phyloP scores from a whole-genome alignment of 1,140 invertebrate species.

The Neotoxoptera formosana region DNA sequence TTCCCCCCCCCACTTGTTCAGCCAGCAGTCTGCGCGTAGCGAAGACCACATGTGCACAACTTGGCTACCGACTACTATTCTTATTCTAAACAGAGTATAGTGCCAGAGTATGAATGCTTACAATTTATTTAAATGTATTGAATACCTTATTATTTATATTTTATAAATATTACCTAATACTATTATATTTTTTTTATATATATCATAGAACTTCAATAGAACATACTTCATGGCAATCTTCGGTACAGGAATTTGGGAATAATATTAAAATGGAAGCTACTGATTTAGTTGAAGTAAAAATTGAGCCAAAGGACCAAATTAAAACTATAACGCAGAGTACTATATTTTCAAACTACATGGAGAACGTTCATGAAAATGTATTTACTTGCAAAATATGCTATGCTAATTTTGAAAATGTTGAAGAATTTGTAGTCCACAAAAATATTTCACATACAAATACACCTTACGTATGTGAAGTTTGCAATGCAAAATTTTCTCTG shows the following conservation, averaged over 20 bases:
- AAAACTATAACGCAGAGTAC: neutral
- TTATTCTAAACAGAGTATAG: too few species aligned
- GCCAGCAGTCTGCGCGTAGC: too few species aligned
- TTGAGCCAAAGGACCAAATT: neutral
- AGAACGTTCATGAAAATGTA: neutral
- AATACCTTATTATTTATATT: neutral
- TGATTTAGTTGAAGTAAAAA: neutral
- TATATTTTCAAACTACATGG: neutral
- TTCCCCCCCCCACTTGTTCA: too few species aligned
- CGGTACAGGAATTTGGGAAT: neutral
- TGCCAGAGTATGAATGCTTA: too few species aligned
- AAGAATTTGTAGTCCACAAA: neutral
- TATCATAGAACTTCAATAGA: neutral
- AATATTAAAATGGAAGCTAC: neutral
- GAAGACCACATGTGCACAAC: too few species aligned
- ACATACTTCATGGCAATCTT: neutral
- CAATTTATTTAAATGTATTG: too few species aligned
- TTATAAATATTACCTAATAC: neutral
- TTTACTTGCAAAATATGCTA: neutral
- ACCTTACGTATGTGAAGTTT: neutral
- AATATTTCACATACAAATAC: neutral
- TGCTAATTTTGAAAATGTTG: neutral
- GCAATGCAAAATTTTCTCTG: neutral
- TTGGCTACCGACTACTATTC: too few species aligned
- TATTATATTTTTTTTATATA: neutral